Evolutionary conservation across 2,888 invertebrate genomes (phyloP).

Genomic region (Parascotia fuliginaria): DNA sequence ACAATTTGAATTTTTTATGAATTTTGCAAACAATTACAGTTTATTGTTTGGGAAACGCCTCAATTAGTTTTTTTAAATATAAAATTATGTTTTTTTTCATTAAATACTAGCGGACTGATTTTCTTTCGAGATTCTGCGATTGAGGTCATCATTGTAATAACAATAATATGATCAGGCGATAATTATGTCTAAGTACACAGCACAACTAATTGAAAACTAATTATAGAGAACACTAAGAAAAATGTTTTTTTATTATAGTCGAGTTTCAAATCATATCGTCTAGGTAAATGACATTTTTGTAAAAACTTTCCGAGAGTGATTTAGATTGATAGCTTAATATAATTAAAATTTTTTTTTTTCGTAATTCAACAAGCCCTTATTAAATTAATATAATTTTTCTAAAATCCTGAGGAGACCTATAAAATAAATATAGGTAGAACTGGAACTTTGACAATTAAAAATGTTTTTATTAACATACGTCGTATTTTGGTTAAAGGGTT

Average conservation of each 20-base stretch:
- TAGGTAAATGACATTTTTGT: too few relatives aligned
- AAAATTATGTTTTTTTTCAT: slow-evolving; percentile 68
- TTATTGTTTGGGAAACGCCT: slow-evolving; percentile 57
- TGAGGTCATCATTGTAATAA: slow-evolving; percentile 65
- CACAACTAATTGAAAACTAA: slow-evolving; percentile 83
- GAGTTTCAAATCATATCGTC: slow-evolving; percentile 58
- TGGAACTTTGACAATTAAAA: too few relatives aligned
- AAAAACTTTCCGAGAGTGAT: too few relatives aligned
- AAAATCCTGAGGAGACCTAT: too few relatives aligned
- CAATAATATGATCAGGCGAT: slow-evolving; percentile 47
- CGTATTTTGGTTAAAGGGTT: too few relatives aligned
- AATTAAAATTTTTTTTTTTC: too few relatives aligned
- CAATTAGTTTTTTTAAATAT: slow-evolving; percentile 57
- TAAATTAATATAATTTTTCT: too few relatives aligned
- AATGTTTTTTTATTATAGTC: slow-evolving; percentile 47
- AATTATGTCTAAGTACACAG: slow-evolving; percentile 80
- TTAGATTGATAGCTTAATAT: too few relatives aligned
- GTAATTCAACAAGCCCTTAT: too few relatives aligned
- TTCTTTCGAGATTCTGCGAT: slow-evolving; percentile 73
- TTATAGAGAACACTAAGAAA: slow-evolving; percentile 76
- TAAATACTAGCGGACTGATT: slow-evolving; percentile 81
- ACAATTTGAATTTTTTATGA: slow-evolving; percentile 16
- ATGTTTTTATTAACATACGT: too few relatives aligned
- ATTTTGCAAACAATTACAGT: slow-evolving; percentile 8
- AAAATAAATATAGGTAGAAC: too few relatives aligned